Percentiles rank a stretch among this genome's conserved stretches.
Conservation (phyloP, 2,113 vertebrate genomes). For the Orthonyx spaldingii region DNA sequence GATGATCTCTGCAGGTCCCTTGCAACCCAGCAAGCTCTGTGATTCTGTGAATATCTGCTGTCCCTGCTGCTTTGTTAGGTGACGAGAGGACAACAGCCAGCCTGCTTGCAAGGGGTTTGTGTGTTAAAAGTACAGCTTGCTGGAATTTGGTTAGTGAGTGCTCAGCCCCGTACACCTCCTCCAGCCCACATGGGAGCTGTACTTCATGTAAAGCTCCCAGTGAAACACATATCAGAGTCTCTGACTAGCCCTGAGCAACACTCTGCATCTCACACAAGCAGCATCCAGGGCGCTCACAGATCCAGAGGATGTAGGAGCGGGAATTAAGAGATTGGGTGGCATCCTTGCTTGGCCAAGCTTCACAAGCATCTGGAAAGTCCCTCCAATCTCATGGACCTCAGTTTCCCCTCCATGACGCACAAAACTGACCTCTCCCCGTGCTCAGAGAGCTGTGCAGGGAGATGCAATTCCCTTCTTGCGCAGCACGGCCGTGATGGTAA, state of each 20-base stretch:
- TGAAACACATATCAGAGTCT: not conserved
- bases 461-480: not conserved
- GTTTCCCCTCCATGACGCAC: not conserved
- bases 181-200: not conserved
- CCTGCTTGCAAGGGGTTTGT: not conserved
- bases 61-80: not conserved
- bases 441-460: not conserved
- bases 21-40: not conserved
- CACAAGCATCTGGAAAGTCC: not conserved
- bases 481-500: not conserved
- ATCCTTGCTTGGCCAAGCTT: not conserved
- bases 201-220: not conserved
- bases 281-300: not conserved
- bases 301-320: not conserved
- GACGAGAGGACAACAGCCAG: not conserved
- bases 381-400: not conserved
- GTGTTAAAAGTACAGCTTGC: not conserved
- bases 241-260: not conserved
- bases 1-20: not conserved
- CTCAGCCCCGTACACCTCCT: not conserved
- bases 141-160: not conserved
- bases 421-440: not conserved
- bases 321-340: not conserved
- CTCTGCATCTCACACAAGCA: not conserved
- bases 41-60: not conserved